Evolutionary conservation across 2,113 vertebrate genomes (phyloP).

Genomic region (Pogona vitticeps): DNA sequence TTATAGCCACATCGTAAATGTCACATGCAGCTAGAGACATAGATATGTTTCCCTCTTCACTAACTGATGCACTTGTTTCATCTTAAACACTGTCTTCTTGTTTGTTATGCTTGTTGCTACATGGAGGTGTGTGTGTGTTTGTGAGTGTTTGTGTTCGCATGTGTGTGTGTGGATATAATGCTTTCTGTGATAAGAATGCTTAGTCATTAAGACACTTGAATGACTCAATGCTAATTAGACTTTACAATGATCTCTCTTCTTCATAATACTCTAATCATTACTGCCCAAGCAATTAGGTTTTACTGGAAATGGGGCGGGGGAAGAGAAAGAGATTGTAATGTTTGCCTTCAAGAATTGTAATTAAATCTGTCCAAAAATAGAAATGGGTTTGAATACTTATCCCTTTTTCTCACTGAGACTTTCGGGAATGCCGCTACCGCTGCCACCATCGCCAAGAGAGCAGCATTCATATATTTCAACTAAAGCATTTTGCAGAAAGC

Average conservation of each 20-base stretch:
- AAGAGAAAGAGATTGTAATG: neutral
- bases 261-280: slow-evolving; percentile 14
- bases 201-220: slow-evolving; percentile 26
- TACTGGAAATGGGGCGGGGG: neutral
- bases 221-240: slow-evolving; percentile 41
- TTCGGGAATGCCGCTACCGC: slow-evolving; percentile 3
- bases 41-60: neutral
- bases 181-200: neutral
- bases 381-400: slow-evolving; percentile 16
- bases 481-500: neutral
- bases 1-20: too few relatives aligned
- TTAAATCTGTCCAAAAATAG: slow-evolving; percentile 22
- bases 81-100: neutral
- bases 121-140: neutral
- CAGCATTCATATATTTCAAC: slow-evolving; percentile 7
- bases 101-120: neutral
- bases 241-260: slow-evolving; percentile 20
- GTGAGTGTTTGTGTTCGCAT: neutral
- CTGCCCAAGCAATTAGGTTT: slow-evolving; percentile 18
- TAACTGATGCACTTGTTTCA: neutral
- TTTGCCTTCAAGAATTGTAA: slow-evolving; percentile 26
- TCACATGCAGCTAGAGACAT: too few relatives aligned
- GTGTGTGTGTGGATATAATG: too few relatives aligned
- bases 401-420: neutral
- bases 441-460: neutral